Evolutionary conservation across 1,140 invertebrate species (phyloP).

Genomic region (Pachyrhynchus sulphureomaculatus): DNA sequence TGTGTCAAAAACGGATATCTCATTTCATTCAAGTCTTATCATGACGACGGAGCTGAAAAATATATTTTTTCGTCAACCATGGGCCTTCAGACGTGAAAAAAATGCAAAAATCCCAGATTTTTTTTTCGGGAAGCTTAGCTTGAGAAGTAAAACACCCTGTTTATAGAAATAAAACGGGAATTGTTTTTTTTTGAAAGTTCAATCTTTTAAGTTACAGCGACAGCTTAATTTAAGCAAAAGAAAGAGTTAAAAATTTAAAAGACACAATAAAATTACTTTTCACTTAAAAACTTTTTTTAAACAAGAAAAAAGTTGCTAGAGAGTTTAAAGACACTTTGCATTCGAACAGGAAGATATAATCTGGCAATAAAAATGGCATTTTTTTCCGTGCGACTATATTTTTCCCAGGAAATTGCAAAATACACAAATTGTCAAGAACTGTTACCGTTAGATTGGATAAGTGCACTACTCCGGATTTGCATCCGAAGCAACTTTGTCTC

Average conservation of each 20-base stretch:
- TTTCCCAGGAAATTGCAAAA: constrained; percentile 24
- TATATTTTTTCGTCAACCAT: too few species aligned
- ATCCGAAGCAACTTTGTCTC: constrained; percentile 28
- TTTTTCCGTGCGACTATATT: constrained; percentile 23
- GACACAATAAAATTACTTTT: constrained; percentile 23
- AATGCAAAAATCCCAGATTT: too few species aligned
- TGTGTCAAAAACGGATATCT: too few species aligned
- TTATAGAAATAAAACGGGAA: too few species aligned
- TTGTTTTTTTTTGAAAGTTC: too few species aligned
- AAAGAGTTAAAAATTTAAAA: constrained; percentile 19
- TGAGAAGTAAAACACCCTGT: too few species aligned
- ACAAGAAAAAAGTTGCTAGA: constrained; percentile 13
- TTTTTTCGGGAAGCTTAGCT: too few species aligned
- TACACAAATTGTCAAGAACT: constrained; percentile 29
- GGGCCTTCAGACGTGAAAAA: too few species aligned
- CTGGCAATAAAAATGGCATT: constrained; percentile 28
- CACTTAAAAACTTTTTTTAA: constrained; percentile 25
- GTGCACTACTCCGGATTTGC: constrained; percentile 26
- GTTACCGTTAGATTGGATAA: constrained; percentile 30
- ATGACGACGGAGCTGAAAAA: too few species aligned
- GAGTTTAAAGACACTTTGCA: constrained; percentile 16
- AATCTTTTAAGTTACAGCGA: constrained; percentile 18
- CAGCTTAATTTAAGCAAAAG: constrained; percentile 15
- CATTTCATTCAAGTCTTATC: too few species aligned
- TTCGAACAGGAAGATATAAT: constrained; percentile 21